Evolutionary conservation across 2,113 vertebrate species (phyloP), one percentile per base, ranked within the genome.

Genomic region (Uropsilus gracilis): DNA sequence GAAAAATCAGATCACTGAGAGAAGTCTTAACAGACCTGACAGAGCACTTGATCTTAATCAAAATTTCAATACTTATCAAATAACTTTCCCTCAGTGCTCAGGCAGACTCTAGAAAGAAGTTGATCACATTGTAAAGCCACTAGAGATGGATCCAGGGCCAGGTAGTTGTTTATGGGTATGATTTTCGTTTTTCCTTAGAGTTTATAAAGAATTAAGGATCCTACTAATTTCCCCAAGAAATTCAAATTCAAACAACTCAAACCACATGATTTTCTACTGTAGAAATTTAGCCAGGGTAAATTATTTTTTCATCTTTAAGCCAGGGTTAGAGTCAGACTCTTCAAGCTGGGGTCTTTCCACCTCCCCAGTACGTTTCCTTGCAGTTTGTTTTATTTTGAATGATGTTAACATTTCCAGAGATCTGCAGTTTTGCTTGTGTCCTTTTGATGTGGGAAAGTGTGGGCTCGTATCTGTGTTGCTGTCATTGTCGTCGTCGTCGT

Each of bases 1-100:
- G 14, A 18, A 48, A 71, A 78, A 75, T 72, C 46, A 77, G 32
- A 53, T 91, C 44, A 44, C 34, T 61, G 26, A 92, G 64, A 84
- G 24, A 87, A 32, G 11, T 26, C 28, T 68, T 68, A 73, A 37
- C 39, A 57, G 28, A n/a, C 26, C 34, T 46, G 24, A 95, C 28
- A 88, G 37, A 91, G 68, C 24, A 86, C 28, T 71, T 86, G 75
- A 78, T 93, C 63, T 73, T 82, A 84, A 83, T 87, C 4, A 86
- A 75, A 66, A 55, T n/a, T 72, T 85, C 30, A 80, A 46, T 91
- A 53, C 3, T 87, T 96, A 87, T 76, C 78, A 81, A 94, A 69
- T 64, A 46, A 61, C 6, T 32, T 48, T 75, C n/a, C 22, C 42
- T 73, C 13, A 46, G 2, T 78, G 44, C 37, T 22, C 10, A 86